Percentiles rank a stretch among this genome's conserved stretches.
phyloP scores from a whole-genome alignment of 2,797 vertebrate species.

The Sebastes diploproa region DNA sequence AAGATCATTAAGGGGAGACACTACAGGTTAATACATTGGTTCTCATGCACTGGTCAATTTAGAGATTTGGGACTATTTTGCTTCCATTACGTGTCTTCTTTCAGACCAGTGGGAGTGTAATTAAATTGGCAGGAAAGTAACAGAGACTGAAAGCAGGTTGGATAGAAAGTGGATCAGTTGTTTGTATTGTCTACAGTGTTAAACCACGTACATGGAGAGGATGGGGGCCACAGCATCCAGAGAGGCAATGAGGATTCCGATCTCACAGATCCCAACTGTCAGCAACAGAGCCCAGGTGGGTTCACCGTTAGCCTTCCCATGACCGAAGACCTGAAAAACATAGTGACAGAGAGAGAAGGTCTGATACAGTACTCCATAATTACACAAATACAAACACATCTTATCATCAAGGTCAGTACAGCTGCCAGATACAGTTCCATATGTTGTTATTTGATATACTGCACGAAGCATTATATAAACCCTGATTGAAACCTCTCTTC shows the following conservation, averaged over 20 bases:
- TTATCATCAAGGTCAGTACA: not conserved
- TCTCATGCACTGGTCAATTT: not conserved
- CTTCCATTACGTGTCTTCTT: not conserved
- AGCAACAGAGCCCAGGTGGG: conserved; percentile 95
- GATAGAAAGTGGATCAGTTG: not conserved
- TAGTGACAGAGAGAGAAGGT: not conserved
- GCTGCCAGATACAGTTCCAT: not conserved
- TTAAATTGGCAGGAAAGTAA: not conserved
- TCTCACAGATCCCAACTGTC: conserved; percentile 93
- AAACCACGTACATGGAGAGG: conserved; percentile 88
- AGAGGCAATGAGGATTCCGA: conserved; percentile 94
- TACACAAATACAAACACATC: not conserved
- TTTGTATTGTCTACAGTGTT: not conserved
- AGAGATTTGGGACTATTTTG: not conserved
- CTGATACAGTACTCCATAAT: not conserved
- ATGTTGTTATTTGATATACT: too few species aligned
- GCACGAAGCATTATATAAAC: too few species aligned
- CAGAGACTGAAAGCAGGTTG: not conserved
- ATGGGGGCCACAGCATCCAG: conserved; percentile 94
- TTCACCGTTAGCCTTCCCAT: conserved; percentile 94
- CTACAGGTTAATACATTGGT: rapidly evolving
- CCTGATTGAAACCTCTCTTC: too few species aligned
- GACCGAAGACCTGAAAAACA: conserved; percentile 89
- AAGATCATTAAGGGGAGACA: not conserved
- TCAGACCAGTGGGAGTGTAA: not conserved